phyloP scores from a whole-genome alignment of 2,888 invertebrate species.

The Coleophora flavipennella region DNA sequence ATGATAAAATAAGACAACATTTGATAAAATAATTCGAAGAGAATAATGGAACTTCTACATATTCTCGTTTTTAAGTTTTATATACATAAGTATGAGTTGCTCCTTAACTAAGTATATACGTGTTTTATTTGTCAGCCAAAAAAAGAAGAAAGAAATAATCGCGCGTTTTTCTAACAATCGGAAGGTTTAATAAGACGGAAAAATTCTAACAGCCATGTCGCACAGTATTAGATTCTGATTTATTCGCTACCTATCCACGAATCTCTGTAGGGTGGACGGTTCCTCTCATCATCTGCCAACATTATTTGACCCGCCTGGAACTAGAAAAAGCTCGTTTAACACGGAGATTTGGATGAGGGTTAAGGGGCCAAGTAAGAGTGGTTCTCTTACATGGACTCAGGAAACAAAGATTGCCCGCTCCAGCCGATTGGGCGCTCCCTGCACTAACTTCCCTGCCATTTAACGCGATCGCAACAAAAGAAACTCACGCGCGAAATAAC shows the following conservation, averaged over 20 bases:
- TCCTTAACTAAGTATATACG: too few species aligned
- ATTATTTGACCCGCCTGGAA: conserved; percentile 29
- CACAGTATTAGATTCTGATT: conserved; percentile 65
- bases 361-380: conserved; percentile 37
- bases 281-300: conserved; percentile 37
- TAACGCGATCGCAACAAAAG: conserved; percentile 70
- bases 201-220: conserved; percentile 57
- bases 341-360: conserved; percentile 18
- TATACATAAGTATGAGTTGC: too few species aligned
- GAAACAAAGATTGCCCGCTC: conserved; percentile 65
- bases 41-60: too few species aligned
- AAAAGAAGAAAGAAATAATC: too few species aligned
- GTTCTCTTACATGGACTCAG: conserved; percentile 55
- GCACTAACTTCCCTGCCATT: conserved; percentile 70
- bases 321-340: conserved; percentile 5
- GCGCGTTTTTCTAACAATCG: too few species aligned
- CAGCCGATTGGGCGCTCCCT: conserved; percentile 65
- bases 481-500: conserved; percentile 66
- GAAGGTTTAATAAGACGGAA: conserved; percentile 58
- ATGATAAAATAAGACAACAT: too few species aligned
- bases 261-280: conserved; percentile 46
- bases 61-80: too few species aligned
- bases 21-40: too few species aligned
- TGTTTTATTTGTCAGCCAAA: too few species aligned
- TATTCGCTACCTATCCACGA: conserved; percentile 44